These are phyloP conservation scores for Lottia gigantea DNA, from an alignment of 2,888 invertebrate species.

Conservation along the genomic window DNA sequence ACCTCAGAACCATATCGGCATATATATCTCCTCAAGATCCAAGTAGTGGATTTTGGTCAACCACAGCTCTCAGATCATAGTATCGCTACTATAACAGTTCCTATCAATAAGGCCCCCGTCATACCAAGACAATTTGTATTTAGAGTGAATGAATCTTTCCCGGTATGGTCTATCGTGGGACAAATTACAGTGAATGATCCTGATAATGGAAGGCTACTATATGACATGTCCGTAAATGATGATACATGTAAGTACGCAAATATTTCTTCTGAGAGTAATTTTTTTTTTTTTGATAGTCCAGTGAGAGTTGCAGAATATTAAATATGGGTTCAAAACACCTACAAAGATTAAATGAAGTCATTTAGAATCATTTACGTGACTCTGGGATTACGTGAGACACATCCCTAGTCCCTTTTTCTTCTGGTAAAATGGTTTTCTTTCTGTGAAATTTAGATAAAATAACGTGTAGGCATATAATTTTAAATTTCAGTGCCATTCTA, in stretches of 20 bases:
- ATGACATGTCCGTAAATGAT: not conserved
- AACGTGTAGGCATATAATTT: not conserved
- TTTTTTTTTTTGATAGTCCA: no score
- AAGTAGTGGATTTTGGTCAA: conserved; percentile 23
- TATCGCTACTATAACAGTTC: conserved; percentile 17
- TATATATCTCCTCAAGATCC: conserved; percentile 17
- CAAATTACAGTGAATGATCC: conserved; percentile 12
- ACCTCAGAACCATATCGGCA: conserved; percentile 13
- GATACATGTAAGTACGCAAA: not conserved
- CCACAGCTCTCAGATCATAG: conserved; percentile 16
- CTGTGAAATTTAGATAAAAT: no score
- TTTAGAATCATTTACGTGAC: no score
- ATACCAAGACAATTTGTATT: conserved; percentile 15
- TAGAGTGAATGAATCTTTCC: conserved; percentile 15
- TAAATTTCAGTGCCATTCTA: conserved; percentile 15
- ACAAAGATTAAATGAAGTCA: no score
- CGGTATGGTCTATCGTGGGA: conserved; percentile 15
- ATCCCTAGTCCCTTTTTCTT: no score
- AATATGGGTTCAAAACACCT: no score
- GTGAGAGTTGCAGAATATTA: no score
- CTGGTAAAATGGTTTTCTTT: no score
- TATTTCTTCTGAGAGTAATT: no score
- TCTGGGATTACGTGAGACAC: no score
- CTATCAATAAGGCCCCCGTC: conserved; percentile 18
- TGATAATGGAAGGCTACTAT: conserved; percentile 1